Conservation (phyloP, 2,113 vertebrate species). For the Trachemys scripta region DNA sequence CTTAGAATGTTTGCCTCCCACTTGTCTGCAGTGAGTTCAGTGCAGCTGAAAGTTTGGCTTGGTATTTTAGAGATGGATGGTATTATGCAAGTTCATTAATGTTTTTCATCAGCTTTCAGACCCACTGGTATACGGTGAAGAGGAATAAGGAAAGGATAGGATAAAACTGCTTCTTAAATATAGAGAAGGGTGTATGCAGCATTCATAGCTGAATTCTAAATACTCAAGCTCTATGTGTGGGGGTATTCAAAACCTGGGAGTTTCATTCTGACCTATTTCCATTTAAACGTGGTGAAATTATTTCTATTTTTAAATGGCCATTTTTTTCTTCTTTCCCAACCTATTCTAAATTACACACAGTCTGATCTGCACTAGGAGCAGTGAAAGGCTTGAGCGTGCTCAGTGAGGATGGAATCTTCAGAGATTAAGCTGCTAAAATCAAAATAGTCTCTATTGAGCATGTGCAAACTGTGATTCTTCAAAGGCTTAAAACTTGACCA, state of each 20-base stretch:
- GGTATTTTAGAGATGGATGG: neutral
- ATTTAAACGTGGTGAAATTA: neutral
- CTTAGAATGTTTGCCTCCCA: neutral
- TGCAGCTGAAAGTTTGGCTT: neutral
- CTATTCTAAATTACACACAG: no score
- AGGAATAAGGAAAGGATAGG: no score
- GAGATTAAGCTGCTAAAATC: neutral
- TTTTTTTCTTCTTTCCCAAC: no score
- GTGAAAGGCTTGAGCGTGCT: accelerated
- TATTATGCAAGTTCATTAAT: neutral
- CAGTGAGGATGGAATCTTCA: neutral
- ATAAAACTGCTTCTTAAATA: no score
- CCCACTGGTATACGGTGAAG: no score
- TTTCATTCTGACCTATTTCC: neutral
- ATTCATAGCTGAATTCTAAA: no score
- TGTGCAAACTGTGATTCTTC: neutral
- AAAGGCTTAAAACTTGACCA: neutral
- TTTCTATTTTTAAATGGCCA: neutral
- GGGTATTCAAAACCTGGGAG: neutral
- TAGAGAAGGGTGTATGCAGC: no score
- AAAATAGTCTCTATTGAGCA: neutral
- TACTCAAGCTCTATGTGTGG: neutral
- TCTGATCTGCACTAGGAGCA: no score
- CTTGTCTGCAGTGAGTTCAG: neutral
- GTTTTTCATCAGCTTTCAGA: no score